phyloP scores from a whole-genome alignment of 2,888 invertebrate species.

The Leucoma salicis region DNA sequence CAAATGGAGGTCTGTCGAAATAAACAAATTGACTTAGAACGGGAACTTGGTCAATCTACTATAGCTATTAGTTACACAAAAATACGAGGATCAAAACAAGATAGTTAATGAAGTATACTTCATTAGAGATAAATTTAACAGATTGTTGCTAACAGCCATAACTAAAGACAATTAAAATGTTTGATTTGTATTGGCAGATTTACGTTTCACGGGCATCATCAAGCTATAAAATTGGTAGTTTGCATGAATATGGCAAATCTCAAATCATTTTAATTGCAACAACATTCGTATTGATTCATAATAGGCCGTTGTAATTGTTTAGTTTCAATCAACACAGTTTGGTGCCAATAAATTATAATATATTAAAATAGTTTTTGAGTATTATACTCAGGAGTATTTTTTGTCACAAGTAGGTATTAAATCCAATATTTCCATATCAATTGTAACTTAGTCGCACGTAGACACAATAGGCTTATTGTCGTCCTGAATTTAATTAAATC shows the following conservation, averaged over 20 bases:
- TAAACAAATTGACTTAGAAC: constrained; percentile 19
- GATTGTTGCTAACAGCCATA: constrained; percentile 7
- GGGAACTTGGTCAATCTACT: background rate
- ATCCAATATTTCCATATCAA: too few species aligned
- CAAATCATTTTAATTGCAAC: background rate
- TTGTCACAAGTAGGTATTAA: too few species aligned
- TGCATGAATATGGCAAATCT: constrained; percentile 4
- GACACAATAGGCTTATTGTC: too few species aligned
- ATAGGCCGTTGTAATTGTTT: constrained; percentile 20
- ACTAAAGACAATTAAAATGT: constrained; percentile 5
- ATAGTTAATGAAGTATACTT: too few species aligned
- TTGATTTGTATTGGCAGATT: constrained; percentile 6
- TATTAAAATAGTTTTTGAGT: too few species aligned
- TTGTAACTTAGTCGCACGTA: too few species aligned
- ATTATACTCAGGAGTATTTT: too few species aligned
- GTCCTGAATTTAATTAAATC: too few species aligned
- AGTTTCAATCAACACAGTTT: too few species aligned
- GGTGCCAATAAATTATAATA: too few species aligned
- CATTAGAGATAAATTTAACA: background rate
- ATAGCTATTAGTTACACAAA: constrained; percentile 4
- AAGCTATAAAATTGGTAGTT: constrained; percentile 5
- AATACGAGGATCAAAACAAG: background rate
- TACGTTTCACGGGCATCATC: constrained; percentile 9
- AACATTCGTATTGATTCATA: constrained; percentile 10
- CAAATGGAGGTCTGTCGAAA: constrained; percentile 22